A percentile compares a stretch with the other conserved stretches of the same genome.
These are phyloP conservation scores for Pristiophorus japonicus DNA, from an alignment of 2,113 vertebrate genomes.

Conservation along the genomic window DNA sequence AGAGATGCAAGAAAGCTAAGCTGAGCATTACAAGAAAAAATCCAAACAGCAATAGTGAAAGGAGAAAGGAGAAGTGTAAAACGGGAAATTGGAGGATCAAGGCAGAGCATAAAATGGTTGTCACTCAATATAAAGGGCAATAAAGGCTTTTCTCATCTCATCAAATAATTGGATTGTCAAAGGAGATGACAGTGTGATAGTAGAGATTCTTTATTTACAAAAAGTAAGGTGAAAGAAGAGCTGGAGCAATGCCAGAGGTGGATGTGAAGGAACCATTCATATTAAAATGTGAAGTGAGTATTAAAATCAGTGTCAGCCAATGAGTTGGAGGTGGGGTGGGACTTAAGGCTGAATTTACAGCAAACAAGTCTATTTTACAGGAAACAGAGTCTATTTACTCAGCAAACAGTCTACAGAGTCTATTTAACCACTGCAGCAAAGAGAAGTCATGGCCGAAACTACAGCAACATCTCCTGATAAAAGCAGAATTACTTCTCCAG, in stretches of 20 bases:
- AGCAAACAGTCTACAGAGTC: background rate
- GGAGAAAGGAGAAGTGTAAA: background rate
- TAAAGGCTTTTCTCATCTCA: background rate
- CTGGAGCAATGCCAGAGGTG: background rate
- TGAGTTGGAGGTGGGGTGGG: background rate
- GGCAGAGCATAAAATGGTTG: background rate
- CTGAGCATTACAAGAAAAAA: background rate
- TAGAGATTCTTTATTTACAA: background rate
- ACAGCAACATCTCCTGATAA: too few species aligned
- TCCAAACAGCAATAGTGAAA: background rate
- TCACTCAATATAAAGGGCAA: background rate
- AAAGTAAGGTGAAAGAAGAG: background rate
- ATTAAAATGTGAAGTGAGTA: background rate
- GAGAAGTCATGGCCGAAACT: too few species aligned
- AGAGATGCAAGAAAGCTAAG: background rate
- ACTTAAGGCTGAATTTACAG: background rate
- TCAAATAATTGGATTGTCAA: background rate
- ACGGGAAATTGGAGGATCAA: background rate
- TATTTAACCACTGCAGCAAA: background rate
- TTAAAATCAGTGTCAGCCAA: background rate
- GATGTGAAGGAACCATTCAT: background rate
- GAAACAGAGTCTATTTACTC: background rate
- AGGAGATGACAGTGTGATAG: too few species aligned
- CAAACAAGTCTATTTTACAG: background rate
- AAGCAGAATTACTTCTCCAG: too few species aligned